phyloP scores from a whole-genome alignment of 2,797 vertebrate genomes.

The Hemibagrus guttatus region DNA sequence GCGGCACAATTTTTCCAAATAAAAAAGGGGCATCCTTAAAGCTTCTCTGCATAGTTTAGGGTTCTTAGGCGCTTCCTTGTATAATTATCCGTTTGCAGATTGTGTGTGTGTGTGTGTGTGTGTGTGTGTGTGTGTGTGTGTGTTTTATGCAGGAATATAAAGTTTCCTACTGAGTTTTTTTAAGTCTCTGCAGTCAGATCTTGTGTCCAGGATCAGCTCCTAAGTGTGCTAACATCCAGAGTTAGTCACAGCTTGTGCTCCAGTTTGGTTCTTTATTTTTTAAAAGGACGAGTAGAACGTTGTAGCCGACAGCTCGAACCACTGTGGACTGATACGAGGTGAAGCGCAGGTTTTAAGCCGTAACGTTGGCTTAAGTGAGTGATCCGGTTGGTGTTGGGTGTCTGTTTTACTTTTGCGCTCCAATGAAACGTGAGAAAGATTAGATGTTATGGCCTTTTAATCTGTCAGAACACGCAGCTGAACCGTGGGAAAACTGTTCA shows the following conservation, averaged over 20 bases:
- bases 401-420: neutral
- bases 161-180: neutral
- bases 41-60: no score
- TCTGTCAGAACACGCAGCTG: neutral
- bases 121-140: neutral
- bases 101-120: neutral
- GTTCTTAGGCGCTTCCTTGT: no score
- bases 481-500: neutral
- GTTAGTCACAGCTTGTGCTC: neutral
- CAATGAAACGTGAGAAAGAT: neutral
- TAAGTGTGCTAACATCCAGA: neutral
- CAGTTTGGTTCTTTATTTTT: neutral
- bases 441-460: neutral
- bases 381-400: neutral
- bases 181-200: neutral
- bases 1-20: no score
- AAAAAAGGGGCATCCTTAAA: no score
- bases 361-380: neutral
- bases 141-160: no score
- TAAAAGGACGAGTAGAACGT: neutral
- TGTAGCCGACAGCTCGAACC: neutral
- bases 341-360: neutral
- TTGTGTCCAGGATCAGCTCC: neutral
- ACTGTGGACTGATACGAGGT: neutral
- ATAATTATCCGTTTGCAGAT: no score